Percentiles rank a stretch among this genome's conserved stretches.
phyloP scores from a whole-genome alignment of 1,140 invertebrate genomes.

The Cotesia glomerata region DNA sequence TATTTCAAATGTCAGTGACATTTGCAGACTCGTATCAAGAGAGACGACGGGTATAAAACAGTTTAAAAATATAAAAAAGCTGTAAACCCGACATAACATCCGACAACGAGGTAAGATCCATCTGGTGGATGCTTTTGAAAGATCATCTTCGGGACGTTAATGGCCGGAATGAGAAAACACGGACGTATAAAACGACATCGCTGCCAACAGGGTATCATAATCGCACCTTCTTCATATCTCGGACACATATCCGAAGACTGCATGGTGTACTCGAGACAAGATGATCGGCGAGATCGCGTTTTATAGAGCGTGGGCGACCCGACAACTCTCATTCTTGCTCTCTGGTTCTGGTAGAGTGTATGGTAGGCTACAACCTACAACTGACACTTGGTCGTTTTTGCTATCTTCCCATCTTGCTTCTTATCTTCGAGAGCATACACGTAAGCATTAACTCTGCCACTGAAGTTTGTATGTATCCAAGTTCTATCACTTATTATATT shows the following conservation, averaged over 20 bases:
- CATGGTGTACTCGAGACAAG: not conserved
- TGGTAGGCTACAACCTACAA: too few species aligned
- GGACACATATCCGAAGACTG: not conserved
- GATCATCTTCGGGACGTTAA: not conserved
- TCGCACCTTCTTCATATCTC: not conserved
- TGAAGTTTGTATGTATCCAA: not conserved
- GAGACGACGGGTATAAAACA: slow-evolving; percentile 6
- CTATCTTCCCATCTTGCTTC: not conserved
- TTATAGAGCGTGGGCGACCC: slow-evolving; percentile 35
- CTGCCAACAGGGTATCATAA: not conserved
- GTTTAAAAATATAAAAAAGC: not conserved
- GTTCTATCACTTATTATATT: not conserved
- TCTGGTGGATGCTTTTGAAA: not conserved
- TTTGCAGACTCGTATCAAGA: slow-evolving; percentile 2
- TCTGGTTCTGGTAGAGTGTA: too few species aligned
- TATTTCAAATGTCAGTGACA: slow-evolving; percentile 35
- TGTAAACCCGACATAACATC: not conserved
- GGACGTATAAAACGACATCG: too few species aligned
- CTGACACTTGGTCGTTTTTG: slow-evolving; percentile 1
- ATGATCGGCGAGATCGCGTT: slow-evolving; percentile 15
- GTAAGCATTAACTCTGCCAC: not conserved
- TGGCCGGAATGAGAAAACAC: not conserved
- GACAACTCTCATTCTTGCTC: slow-evolving; percentile 28
- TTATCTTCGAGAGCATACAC: not conserved
- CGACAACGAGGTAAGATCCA: not conserved